phyloP scores from a whole-genome alignment of 2,797 vertebrate genomes.

The Gymnothorax reevesii region DNA sequence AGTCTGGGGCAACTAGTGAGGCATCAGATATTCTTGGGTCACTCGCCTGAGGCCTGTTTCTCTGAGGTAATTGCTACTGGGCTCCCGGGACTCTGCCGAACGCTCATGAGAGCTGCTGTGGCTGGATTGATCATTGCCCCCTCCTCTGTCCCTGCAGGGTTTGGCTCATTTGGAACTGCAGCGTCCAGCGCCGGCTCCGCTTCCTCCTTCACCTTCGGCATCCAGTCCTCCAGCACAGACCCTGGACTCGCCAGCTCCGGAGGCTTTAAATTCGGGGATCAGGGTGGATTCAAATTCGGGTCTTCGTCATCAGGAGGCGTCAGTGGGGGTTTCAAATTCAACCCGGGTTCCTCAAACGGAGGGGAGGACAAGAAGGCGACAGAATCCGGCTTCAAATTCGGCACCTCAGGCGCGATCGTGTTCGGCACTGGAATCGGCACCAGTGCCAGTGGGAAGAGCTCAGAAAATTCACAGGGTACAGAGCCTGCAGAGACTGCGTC shows the following conservation, averaged over 20 bases:
- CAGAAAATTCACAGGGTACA: slow-evolving; percentile 67
- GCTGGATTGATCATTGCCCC: not conserved
- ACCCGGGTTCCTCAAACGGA: slow-evolving; percentile 62
- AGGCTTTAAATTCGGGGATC: slow-evolving; percentile 80
- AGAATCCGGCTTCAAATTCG: slow-evolving; percentile 79
- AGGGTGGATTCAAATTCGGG: slow-evolving; percentile 79
- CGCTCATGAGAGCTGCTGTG: not conserved
- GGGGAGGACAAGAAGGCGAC: slow-evolving; percentile 80
- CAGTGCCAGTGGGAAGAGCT: not conserved
- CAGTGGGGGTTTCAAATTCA: slow-evolving; percentile 78
- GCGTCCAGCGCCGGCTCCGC: slow-evolving; percentile 53
- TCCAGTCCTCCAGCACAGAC: slow-evolving; percentile 60
- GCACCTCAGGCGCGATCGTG: slow-evolving; percentile 48
- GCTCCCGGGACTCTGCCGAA: not conserved
- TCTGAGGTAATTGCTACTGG: too few relatives aligned
- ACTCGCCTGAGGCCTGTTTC: too few relatives aligned
- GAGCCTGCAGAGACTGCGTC: slow-evolving; percentile 65
- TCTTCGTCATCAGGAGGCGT: slow-evolving; percentile 60
- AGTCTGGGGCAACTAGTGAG: too few relatives aligned
- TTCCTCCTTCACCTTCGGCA: slow-evolving; percentile 72
- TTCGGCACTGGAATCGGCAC: slow-evolving; percentile 51
- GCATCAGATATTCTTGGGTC: too few relatives aligned
- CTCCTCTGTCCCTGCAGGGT: slow-evolving; percentile 51
- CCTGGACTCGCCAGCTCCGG: slow-evolving; percentile 64
- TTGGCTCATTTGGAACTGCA: slow-evolving; percentile 62